These are phyloP conservation scores for Actinernus sp. DNA, from an alignment of 92 coral and sea anemone species.

Conservation along the genomic window DNA sequence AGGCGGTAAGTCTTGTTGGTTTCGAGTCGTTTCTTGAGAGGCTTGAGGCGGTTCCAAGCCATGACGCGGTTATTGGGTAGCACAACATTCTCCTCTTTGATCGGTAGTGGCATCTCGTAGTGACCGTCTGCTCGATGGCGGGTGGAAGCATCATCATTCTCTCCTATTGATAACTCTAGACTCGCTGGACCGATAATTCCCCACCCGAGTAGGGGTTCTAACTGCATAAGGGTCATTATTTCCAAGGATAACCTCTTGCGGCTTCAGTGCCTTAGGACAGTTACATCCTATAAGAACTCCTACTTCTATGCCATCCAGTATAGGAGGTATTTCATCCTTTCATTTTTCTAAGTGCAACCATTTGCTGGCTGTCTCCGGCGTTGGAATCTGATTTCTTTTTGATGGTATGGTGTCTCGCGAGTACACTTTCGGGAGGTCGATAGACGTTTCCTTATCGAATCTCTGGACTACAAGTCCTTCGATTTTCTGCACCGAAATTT, in stretches of 20 bases:
- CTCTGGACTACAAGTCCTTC: conserved; percentile 40
- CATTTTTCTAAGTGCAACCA: background rate
- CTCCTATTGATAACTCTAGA: no score
- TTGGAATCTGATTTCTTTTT: conserved; percentile 7
- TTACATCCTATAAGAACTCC: conserved; percentile 47
- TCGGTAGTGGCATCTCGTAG: conserved; percentile 44
- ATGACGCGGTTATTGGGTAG: conserved; percentile 29
- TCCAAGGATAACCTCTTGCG: conserved; percentile 48
- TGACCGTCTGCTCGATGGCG: conserved; percentile 22
- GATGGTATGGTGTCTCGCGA: conserved; percentile 43
- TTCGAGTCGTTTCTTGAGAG: conserved; percentile 7
- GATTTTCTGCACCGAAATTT: conserved; percentile 25
- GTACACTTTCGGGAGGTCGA: conserved; percentile 54
- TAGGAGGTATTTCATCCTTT: background rate
- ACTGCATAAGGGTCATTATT: conserved; percentile 44
- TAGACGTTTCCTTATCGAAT: conserved; percentile 19
- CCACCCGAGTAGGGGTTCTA: conserved; percentile 52
- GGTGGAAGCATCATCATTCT: no score
- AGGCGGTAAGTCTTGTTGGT: no score
- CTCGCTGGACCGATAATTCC: conserved; percentile 37
- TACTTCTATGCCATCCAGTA: conserved; percentile 33
- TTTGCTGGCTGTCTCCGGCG: conserved; percentile 2
- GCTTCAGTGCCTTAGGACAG: conserved; percentile 39
- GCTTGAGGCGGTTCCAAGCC: conserved; percentile 3
- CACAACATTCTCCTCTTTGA: background rate